Percentiles rank a stretch among this genome's conserved stretches.
Conservation (phyloP, 2,888 invertebrate species). For the Eustalomyia histrio region DNA sequence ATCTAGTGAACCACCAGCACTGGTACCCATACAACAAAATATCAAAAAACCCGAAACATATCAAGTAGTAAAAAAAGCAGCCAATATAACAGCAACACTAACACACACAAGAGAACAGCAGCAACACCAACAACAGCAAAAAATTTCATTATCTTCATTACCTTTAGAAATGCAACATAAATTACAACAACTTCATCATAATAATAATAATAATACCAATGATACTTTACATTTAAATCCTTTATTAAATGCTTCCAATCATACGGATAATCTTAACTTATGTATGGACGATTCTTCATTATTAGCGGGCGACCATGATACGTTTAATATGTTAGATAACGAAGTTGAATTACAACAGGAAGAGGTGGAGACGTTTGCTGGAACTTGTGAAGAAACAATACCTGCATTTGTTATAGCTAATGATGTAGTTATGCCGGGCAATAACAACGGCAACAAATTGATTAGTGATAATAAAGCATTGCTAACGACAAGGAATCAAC, state of each 20-base stretch:
- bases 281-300: slow-evolving; percentile 58
- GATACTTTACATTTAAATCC: slow-evolving; percentile 46
- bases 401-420: slow-evolving; percentile 63
- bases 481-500: slow-evolving; percentile 8
- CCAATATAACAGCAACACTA: slow-evolving; percentile 35
- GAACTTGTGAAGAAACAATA: slow-evolving; percentile 60
- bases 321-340: slow-evolving; percentile 63
- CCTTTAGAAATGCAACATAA: too few species aligned
- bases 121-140: background rate
- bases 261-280: slow-evolving; percentile 49
- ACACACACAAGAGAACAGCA: slow-evolving; percentile 38
- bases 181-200: too few species aligned
- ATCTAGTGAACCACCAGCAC: slow-evolving; percentile 71
- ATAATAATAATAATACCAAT: slow-evolving; percentile 35
- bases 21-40: slow-evolving; percentile 70
- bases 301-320: slow-evolving; percentile 60
- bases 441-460: slow-evolving; percentile 5
- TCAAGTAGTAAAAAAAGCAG: slow-evolving; percentile 27
- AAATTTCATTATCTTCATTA: too few species aligned
- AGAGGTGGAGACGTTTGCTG: slow-evolving; percentile 64
- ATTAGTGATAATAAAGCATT: slow-evolving; percentile 70
- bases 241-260: slow-evolving; percentile 45
- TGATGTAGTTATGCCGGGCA: slow-evolving; percentile 54
- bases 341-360: slow-evolving; percentile 68
- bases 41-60: slow-evolving; percentile 48